Conservation (phyloP, 2,888 invertebrate species). For the Abrostola tripartita region DNA sequence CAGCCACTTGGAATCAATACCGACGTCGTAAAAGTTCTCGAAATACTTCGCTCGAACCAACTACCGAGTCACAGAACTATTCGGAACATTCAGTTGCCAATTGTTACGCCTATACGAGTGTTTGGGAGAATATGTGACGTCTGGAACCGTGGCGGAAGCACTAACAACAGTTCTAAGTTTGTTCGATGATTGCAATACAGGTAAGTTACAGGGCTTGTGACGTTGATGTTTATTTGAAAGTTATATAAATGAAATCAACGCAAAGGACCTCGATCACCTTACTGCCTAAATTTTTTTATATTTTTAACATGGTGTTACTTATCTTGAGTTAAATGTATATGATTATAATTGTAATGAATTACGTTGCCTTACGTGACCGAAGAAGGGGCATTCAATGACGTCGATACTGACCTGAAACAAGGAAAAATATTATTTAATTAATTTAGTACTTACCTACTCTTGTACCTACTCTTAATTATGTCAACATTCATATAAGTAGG, state of each 20-base stretch:
- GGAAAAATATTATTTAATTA: constrained; percentile 29
- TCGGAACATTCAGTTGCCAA: constrained; percentile 42
- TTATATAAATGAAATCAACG: too few relatives aligned
- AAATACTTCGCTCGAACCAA: constrained; percentile 55
- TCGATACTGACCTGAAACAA: constrained; percentile 63
- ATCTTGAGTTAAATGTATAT: not conserved
- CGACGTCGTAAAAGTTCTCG: constrained; percentile 64
- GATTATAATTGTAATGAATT: not conserved
- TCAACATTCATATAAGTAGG: too few relatives aligned
- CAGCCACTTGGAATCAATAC: constrained; percentile 70
- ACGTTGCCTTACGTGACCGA: constrained; percentile 25
- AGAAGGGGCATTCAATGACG: constrained; percentile 2
- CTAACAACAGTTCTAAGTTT: not conserved
- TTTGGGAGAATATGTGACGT: constrained; percentile 3
- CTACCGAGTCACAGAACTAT: constrained; percentile 33
- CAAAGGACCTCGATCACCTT: too few relatives aligned
- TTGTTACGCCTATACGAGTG: constrained; percentile 20
- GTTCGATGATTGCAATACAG: too few relatives aligned
- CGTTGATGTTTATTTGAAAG: too few relatives aligned
- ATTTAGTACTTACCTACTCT: constrained; percentile 9
- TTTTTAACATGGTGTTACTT: too few relatives aligned
- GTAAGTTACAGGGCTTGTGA: too few relatives aligned
- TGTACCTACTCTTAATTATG: too few relatives aligned
- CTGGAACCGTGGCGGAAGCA: not conserved
- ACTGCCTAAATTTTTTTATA: too few relatives aligned